Conservation (phyloP, 2,113 vertebrate genomes). For the Regulus satrapa region DNA sequence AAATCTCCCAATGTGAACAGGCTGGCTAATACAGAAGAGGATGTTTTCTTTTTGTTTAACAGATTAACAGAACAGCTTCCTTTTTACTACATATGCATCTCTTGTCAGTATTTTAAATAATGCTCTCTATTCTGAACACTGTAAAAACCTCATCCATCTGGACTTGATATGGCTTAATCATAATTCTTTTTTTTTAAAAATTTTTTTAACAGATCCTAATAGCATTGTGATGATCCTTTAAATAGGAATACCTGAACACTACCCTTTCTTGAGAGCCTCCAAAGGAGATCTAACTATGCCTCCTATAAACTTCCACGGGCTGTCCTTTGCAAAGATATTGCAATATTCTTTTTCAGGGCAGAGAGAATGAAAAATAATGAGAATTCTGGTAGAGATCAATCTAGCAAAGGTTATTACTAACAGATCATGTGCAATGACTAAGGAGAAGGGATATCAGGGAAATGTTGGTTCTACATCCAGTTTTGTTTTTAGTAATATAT, state of each 20-base stretch:
- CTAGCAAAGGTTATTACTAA: background rate
- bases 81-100: background rate
- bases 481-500: background rate
- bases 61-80: background rate
- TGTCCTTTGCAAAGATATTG: background rate
- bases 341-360: background rate
- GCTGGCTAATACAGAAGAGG: background rate
- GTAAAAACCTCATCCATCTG: background rate
- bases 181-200: too few relatives aligned
- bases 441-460: background rate
- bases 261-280: background rate
- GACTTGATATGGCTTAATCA: background rate
- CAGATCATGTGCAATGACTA: background rate
- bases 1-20: background rate
- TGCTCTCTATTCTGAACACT: background rate
- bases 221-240: background rate
- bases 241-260: background rate
- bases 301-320: background rate
- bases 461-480: background rate
- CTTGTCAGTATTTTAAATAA: background rate
- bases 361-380: background rate
- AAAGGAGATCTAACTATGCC: background rate
- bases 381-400: background rate
- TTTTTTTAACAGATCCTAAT: too few relatives aligned
- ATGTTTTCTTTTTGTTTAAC: background rate